Conservation (phyloP, 2,888 invertebrate genomes). For the Chrysomela aeneicollis region DNA sequence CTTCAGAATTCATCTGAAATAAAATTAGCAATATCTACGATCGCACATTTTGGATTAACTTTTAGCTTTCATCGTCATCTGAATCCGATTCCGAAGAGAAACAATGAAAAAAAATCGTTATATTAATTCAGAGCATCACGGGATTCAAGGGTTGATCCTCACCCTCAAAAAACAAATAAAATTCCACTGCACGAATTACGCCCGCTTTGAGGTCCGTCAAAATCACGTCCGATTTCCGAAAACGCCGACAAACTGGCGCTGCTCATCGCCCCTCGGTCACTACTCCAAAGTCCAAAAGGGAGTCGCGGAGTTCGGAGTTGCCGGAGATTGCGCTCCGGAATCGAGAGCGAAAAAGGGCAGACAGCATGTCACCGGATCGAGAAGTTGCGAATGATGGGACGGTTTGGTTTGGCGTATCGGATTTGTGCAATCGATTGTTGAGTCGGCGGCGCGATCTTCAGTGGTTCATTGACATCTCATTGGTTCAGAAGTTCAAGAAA, state of each 20-base stretch:
- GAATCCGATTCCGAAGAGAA: too few relatives aligned
- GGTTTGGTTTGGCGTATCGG: background rate
- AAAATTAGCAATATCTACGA: too few relatives aligned
- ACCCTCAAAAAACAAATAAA: too few relatives aligned
- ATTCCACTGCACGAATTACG: background rate
- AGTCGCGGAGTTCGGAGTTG: background rate
- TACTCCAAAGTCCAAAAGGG: background rate
- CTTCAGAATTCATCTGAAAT: too few relatives aligned
- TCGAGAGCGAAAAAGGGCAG: background rate
- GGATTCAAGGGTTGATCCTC: too few relatives aligned
- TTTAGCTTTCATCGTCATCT: too few relatives aligned
- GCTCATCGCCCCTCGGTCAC: background rate
- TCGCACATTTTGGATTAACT: too few relatives aligned
- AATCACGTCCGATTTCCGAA: background rate
- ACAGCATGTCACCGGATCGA: background rate
- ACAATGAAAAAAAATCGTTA: too few relatives aligned
- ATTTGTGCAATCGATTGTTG: background rate
- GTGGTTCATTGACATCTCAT: too few relatives aligned
- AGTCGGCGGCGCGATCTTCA: too few relatives aligned
- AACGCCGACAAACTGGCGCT: background rate
- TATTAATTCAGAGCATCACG: too few relatives aligned
- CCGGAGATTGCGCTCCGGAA: background rate
- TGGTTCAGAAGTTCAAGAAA: too few relatives aligned
- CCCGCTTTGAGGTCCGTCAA: background rate
- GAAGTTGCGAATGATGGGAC: background rate